Evolutionary conservation across 1,140 invertebrate genomes (phyloP).

Genomic region (Dendroctonus ponderosae): DNA sequence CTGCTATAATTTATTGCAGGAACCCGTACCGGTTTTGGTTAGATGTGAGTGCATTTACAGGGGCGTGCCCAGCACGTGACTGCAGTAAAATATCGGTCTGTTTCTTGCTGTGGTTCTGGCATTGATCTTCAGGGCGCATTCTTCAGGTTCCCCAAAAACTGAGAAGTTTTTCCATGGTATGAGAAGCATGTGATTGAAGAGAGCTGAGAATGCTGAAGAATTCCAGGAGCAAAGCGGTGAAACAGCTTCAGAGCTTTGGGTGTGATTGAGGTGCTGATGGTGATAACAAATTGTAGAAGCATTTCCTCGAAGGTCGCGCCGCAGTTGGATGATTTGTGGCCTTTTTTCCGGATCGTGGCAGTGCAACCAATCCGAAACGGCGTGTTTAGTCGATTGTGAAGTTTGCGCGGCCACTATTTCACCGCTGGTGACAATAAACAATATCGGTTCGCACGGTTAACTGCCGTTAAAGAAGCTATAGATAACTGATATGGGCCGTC

Average conservation of each 20-base stretch:
- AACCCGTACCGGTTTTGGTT: conserved; percentile 21
- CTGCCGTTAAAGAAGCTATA: conserved; percentile 22
- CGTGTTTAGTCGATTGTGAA: conserved; percentile 34
- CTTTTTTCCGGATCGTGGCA: conserved; percentile 8
- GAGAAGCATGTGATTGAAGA: too few relatives aligned
- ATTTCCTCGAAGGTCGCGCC: conserved; percentile 19
- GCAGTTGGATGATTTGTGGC: conserved; percentile 14
- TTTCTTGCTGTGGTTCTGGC: too few relatives aligned
- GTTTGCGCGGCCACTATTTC: conserved; percentile 29
- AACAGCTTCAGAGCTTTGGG: too few relatives aligned
- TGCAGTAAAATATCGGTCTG: conserved; percentile 3
- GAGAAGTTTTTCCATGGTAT: too few relatives aligned
- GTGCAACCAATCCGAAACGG: conserved; percentile 13
- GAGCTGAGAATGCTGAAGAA: too few relatives aligned
- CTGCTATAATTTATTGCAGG: conserved; percentile 27
- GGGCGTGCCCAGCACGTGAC: conserved; percentile 27
- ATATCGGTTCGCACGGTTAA: conserved; percentile 25
- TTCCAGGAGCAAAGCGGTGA: too few relatives aligned
- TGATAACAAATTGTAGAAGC: conserved; percentile 20
- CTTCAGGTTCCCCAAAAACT: too few relatives aligned
- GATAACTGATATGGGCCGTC: conserved; percentile 1
- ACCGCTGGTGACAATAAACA: conserved; percentile 27
- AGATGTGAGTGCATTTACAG: conserved; percentile 17
- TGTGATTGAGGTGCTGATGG: too few relatives aligned
- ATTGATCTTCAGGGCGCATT: too few relatives aligned